A percentile compares a stretch with the other conserved stretches of the same genome.
Conservation (phyloP, 1,140 invertebrate species). For the Pogonus chalceus region DNA sequence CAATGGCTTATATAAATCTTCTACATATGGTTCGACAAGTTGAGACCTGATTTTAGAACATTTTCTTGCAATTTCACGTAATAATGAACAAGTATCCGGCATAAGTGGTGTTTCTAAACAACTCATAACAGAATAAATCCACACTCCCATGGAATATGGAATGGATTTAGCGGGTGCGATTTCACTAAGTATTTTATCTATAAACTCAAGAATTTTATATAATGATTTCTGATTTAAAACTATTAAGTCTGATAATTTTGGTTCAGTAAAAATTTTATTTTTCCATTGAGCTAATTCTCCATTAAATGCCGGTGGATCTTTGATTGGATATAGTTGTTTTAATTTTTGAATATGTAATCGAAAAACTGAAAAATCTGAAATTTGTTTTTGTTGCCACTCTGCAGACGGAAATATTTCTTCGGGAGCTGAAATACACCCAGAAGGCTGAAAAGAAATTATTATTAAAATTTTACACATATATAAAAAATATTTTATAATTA, state of each 20-base stretch:
- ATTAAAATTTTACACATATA: slow-evolving; percentile 6
- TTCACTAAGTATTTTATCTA: slow-evolving; percentile 20
- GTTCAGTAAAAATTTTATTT: slow-evolving; percentile 16
- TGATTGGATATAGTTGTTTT: slow-evolving; percentile 17
- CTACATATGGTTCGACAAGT: slow-evolving; percentile 17
- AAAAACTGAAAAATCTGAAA: slow-evolving; percentile 30
- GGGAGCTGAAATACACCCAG: slow-evolving; percentile 20
- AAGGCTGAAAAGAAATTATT: slow-evolving; percentile 16
- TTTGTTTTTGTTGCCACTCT: slow-evolving; percentile 31
- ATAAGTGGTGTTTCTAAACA: slow-evolving; percentile 31
- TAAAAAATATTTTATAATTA: slow-evolving; percentile 14
- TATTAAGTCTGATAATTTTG: slow-evolving; percentile 18
- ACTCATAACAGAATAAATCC: slow-evolving; percentile 33
- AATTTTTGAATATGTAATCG: slow-evolving; percentile 20
- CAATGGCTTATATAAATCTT: slow-evolving; percentile 23
- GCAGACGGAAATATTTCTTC: slow-evolving; percentile 24
- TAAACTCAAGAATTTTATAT: slow-evolving; percentile 23
- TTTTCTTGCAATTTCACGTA: slow-evolving; percentile 31
- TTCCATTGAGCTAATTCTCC: neutral
- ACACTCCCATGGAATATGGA: slow-evolving; percentile 22
- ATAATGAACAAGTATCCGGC: slow-evolving; percentile 27
- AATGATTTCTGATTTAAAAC: slow-evolving; percentile 26
- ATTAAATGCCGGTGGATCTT: slow-evolving; percentile 6
- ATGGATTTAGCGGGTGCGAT: slow-evolving; percentile 18
- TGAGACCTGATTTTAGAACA: slow-evolving; percentile 29